phyloP scores from a whole-genome alignment of 1,140 invertebrate species.

The Dolichoris vasculosae region DNA sequence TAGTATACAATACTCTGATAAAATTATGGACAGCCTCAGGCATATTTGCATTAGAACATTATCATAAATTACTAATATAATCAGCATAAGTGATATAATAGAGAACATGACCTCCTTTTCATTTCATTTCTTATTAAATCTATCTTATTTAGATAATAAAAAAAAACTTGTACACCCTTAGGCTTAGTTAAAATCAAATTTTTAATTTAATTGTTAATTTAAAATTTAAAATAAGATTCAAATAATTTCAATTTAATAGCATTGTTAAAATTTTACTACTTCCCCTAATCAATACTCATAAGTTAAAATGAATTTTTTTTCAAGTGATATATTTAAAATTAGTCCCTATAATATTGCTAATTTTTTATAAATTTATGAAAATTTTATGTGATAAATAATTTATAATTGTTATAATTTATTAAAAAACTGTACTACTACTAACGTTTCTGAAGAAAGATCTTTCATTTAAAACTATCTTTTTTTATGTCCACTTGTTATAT shows the following conservation, averaged over 20 bases:
- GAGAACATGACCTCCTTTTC: background rate
- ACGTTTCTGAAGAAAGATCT: no score
- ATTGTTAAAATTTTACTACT: background rate
- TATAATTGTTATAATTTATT: no score
- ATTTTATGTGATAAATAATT: no score
- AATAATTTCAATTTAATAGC: background rate
- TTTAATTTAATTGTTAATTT: background rate
- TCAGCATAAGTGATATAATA: background rate
- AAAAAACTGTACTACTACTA: no score
- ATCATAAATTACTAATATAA: constrained; percentile 15
- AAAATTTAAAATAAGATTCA: background rate
- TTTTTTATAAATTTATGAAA: background rate
- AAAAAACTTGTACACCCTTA: background rate
- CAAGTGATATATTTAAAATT: background rate
- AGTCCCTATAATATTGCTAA: background rate
- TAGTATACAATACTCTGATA: background rate
- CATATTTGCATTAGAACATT: constrained; percentile 27
- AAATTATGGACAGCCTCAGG: background rate
- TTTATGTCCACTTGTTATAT: no score
- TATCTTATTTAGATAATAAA: constrained; percentile 8
- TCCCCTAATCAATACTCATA: background rate
- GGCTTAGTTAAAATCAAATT: background rate
- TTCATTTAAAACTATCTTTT: no score
- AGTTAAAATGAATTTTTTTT: background rate
- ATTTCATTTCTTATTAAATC: background rate